Evolutionary conservation across 2,888 invertebrate species (phyloP).

Genomic region (Antitype chi): DNA sequence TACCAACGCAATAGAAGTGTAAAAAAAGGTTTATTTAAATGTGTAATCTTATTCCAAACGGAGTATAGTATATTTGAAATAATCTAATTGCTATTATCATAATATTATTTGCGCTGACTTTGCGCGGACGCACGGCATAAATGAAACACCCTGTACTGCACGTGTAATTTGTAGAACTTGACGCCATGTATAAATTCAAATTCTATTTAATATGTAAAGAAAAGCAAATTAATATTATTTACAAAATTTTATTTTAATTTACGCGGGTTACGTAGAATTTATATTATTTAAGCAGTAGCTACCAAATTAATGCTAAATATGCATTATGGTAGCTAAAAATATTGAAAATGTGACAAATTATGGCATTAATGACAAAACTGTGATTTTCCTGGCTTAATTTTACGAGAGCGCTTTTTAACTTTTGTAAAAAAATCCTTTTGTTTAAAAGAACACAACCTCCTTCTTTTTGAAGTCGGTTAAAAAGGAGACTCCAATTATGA

Average conservation of each 20-base stretch:
- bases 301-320: background rate
- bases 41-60: no score
- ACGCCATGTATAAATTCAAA: background rate
- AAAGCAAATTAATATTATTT: background rate
- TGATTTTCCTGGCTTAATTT: background rate
- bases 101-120: background rate
- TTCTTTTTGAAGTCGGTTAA: background rate
- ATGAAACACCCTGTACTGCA: background rate
- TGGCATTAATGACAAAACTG: background rate
- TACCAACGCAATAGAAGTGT: no score
- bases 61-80: no score
- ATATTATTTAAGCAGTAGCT: background rate
- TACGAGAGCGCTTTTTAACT: background rate
- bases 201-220: background rate
- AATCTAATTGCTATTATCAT: no score
- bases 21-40: no score
- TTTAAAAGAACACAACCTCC: background rate
- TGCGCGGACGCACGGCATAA: no score
- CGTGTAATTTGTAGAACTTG: background rate
- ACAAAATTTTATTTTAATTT: background rate
- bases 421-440: no score
- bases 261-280: slow-evolving; percentile 1
- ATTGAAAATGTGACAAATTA: no score
- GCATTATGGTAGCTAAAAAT: no score
- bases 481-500: no score